Evolutionary conservation across 2,113 vertebrate genomes (phyloP).

Genomic region (Phyllostomus discolor): DNA sequence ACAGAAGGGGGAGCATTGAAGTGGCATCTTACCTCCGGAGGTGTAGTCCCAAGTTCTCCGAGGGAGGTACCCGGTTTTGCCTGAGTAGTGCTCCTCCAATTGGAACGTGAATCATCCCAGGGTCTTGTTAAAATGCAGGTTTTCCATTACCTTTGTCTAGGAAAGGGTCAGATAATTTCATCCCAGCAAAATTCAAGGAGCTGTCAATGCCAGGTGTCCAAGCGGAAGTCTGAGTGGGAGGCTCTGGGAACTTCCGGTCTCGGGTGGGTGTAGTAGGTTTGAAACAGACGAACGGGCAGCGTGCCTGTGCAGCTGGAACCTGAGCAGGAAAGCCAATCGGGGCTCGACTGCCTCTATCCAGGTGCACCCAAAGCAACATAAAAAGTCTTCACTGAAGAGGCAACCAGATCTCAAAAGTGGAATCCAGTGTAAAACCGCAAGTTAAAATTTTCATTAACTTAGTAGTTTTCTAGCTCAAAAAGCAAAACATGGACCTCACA

Average conservation of each 20-base stretch:
- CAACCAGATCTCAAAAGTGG: not conserved
- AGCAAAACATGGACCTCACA: too few species aligned
- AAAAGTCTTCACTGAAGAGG: not conserved
- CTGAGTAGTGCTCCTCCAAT: fast-evolving
- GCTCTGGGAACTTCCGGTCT: not conserved
- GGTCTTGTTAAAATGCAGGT: not conserved
- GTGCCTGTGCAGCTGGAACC: not conserved
- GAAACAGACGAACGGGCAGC: not conserved
- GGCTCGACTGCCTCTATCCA: too few species aligned
- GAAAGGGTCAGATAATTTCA: not conserved
- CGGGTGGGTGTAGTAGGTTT: not conserved
- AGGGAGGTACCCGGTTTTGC: fast-evolving
- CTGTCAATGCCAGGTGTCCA: not conserved
- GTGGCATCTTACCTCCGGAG: fast-evolving
- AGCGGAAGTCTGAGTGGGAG: not conserved
- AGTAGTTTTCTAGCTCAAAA: not conserved
- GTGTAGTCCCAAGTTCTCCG: not conserved
- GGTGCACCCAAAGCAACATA: not conserved
- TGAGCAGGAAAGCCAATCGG: not conserved
- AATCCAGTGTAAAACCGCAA: not conserved
- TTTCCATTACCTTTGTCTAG: not conserved
- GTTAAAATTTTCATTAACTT: not conserved
- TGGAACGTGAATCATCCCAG: too few species aligned
- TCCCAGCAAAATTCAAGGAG: not conserved
- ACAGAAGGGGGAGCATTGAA: not conserved